Evolutionary conservation across 1,140 invertebrate species (phyloP).

Genomic region (Drosophila littoralis): DNA sequence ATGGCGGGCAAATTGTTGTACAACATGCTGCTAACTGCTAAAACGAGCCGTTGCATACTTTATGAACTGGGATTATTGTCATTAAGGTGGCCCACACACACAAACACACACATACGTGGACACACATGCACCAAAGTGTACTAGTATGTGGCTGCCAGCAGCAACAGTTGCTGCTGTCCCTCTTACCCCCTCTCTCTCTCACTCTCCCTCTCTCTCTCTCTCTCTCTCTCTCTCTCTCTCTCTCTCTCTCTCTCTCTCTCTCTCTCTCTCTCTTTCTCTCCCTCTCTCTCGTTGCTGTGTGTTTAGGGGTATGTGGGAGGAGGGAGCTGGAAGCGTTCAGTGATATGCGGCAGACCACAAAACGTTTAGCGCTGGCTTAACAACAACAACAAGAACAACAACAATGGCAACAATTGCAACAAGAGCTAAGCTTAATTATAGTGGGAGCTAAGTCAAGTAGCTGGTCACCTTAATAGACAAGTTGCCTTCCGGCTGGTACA

Average conservation of each 20-base stretch:
- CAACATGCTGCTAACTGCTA: conserved; percentile 38
- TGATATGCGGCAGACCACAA: conserved; percentile 51
- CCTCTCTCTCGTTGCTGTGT: background rate
- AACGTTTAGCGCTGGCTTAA: conserved; percentile 64
- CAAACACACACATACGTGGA: background rate
- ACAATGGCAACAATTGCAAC: too few relatives aligned
- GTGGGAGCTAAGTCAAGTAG: conserved; percentile 17
- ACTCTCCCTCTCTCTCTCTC: background rate
- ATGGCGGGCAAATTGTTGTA: conserved; percentile 37
- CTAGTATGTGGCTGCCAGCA: conserved; percentile 12
- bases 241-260: background rate
- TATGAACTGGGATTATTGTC: conserved; percentile 71
- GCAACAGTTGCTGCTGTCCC: conserved; percentile 63
- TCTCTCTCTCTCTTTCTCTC: background rate
- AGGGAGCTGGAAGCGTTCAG: conserved; percentile 1
- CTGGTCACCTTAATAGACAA: conserved; percentile 36
- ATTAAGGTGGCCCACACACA: conserved; percentile 53
- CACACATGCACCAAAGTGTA: background rate
- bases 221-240: background rate
- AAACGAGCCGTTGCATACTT: conserved; percentile 61
- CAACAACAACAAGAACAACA: conserved; percentile 1
- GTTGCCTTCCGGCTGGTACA: background rate
- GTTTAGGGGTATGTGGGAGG: conserved; percentile 1
- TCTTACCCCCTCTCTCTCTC: too few relatives aligned
- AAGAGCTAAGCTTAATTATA: conserved; percentile 52